These are phyloP conservation scores for Dryomyza anilis DNA, from an alignment of 2,888 invertebrate genomes.

Conservation along the genomic window DNA sequence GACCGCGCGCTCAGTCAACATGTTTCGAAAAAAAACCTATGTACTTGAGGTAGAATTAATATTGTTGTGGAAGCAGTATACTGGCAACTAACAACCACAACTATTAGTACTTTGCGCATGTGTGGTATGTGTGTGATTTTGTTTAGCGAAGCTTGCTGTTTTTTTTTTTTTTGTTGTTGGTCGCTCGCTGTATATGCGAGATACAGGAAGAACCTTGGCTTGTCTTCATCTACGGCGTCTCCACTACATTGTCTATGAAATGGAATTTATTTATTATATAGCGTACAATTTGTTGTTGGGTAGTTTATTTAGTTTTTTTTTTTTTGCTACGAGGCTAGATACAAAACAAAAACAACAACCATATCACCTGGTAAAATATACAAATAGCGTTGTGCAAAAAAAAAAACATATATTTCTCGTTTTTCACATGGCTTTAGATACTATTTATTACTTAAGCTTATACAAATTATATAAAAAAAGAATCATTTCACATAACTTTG, in stretches of 20 bases:
- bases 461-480: not conserved
- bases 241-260: too few relatives aligned
- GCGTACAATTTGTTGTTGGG: constrained; percentile 27
- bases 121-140: constrained; percentile 26
- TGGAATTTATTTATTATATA: constrained; percentile 49
- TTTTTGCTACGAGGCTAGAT: too few relatives aligned
- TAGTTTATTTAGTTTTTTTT: constrained; percentile 26
- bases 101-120: not conserved
- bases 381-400: too few relatives aligned
- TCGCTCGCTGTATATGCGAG: constrained; percentile 34
- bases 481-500: not conserved
- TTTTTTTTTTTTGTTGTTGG: constrained; percentile 13
- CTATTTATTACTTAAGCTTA: too few relatives aligned
- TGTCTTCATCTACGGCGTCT: constrained; percentile 50
- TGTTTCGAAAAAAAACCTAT: not conserved
- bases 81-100: constrained; percentile 8
- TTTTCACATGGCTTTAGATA: not conserved
- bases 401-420: too few relatives aligned
- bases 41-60: constrained; percentile 25
- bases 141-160: constrained; percentile 15
- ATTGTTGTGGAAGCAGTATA: constrained; percentile 17
- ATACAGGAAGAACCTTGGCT: constrained; percentile 60
- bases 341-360: too few relatives aligned
- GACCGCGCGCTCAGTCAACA: not conserved
- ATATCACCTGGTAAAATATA: too few relatives aligned